Base-by-base conservation (phyloP, 2,888 invertebrate genomes). In the Schizaphis graminum region DNA sequence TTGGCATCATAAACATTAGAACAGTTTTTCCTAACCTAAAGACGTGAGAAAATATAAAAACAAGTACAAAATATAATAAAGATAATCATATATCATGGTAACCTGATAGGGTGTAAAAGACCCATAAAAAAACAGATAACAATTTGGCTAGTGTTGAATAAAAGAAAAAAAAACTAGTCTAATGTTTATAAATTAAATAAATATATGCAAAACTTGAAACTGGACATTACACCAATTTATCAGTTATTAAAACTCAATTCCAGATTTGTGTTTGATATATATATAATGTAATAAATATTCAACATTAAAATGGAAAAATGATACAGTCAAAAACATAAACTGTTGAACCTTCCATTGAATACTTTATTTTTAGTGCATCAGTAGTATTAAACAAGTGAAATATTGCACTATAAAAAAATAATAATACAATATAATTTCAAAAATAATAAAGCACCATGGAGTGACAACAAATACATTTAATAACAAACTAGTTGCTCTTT, bases 391-490 rank as follows among this genome's bases (percentile, higher is more conserved):
- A 94, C 93, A 53, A 94, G 90, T 90, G 90, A 94, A 85, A 94
- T 94, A 94, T 94, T 94, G 93, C 93, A 94, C 93, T 94, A 90
- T 86, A 11, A 56, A 93, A 28, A 41, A 93, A 84, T 47, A 41
- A 90, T 35, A 57, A 56, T 93, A 77, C 77, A 77, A 41, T 77
- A 77, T 35, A 84, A 77, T 56, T 90, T 90, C n/a, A 89, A 90
- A 90, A 86, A 90, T 49, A 4, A 90, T 93, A 89, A 77, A 94
- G 90, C 90, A 94, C 90, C 90, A 86, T 28, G 28, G 35, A 84
- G 85, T 86, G 90, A 85, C 28, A 90, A 94, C 84, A 93, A 53
- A 44, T 77, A 88, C 3, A 67, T 53, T 88, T 57, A 41, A 89
- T 85, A 86, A 86, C 57, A 56, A 85, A 94, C 77, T 85, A 94